Conservation (phyloP, 2,797 vertebrate species). For the Rhincodon typus region DNA sequence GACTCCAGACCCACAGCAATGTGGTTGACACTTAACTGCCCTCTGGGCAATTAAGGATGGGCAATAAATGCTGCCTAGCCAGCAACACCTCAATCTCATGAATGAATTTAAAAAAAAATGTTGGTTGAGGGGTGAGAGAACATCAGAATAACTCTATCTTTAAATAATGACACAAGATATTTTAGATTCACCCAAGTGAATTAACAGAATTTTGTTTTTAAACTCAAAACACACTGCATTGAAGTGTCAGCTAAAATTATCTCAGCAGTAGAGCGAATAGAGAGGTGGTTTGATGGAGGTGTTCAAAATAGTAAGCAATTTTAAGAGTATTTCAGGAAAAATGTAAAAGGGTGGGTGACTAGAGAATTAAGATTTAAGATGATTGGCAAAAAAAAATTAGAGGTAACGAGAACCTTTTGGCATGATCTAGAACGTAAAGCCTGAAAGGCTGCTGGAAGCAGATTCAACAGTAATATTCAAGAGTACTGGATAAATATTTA, state of each 20-base stretch:
- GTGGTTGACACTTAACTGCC: no score
- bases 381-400: neutral
- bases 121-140: neutral
- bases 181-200: neutral
- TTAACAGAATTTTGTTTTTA: neutral
- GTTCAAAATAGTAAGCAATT: neutral
- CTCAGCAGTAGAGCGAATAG: neutral
- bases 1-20: no score
- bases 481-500: neutral
- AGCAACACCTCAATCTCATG: no score
- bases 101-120: neutral
- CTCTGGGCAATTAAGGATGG: no score
- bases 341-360: neutral
- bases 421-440: neutral
- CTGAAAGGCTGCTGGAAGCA: neutral
- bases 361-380: neutral
- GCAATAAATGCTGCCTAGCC: no score
- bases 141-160: neutral
- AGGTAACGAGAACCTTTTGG: neutral
- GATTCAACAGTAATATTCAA: neutral
- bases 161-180: neutral
- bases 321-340: neutral
- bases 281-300: neutral
- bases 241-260: neutral
- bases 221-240: neutral